These are phyloP conservation scores for Trachelus troglodyta DNA, from an alignment of 2,888 invertebrate species.

Conservation along the genomic window DNA sequence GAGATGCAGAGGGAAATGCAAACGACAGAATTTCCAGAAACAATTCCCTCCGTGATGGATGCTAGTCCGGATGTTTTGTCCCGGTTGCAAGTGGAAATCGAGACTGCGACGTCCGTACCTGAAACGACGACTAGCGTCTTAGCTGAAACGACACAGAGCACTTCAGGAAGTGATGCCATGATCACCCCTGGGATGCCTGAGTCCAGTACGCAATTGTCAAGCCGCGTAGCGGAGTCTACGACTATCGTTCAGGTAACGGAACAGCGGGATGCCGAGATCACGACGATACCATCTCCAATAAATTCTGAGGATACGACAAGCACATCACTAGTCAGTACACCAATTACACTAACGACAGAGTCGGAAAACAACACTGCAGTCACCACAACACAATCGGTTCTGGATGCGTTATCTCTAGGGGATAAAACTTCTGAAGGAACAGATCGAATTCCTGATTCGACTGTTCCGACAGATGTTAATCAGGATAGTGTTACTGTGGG, in stretches of 20 bases:
- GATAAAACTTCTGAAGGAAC: background rate
- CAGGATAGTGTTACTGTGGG: background rate
- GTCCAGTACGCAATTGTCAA: constrained; percentile 1
- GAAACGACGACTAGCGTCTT: constrained; percentile 1
- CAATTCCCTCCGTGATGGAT: background rate
- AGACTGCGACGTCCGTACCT: background rate
- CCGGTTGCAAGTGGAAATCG: constrained; percentile 9
- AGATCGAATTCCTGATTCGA: background rate
- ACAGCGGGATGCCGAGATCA: background rate
- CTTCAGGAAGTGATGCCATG: constrained; percentile 1
- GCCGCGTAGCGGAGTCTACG: constrained; percentile 2
- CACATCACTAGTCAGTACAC: background rate
- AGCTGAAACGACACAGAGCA: background rate
- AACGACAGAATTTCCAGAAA: constrained; percentile 10
- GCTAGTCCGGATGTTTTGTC: background rate
- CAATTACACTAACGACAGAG: constrained; percentile 15
- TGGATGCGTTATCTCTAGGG: background rate
- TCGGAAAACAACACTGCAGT: background rate
- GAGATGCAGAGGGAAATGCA: constrained; percentile 2
- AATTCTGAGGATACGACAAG: background rate
- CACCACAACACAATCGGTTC: background rate
- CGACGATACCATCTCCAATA: background rate
- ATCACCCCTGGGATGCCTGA: background rate
- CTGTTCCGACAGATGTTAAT: background rate
- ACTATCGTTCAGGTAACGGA: constrained; percentile 26